Percentiles rank a stretch among this genome's conserved stretches.
These are phyloP conservation scores for Arrhamphus sclerolepis DNA, from an alignment of 2,797 vertebrate genomes.

Conservation along the genomic window DNA sequence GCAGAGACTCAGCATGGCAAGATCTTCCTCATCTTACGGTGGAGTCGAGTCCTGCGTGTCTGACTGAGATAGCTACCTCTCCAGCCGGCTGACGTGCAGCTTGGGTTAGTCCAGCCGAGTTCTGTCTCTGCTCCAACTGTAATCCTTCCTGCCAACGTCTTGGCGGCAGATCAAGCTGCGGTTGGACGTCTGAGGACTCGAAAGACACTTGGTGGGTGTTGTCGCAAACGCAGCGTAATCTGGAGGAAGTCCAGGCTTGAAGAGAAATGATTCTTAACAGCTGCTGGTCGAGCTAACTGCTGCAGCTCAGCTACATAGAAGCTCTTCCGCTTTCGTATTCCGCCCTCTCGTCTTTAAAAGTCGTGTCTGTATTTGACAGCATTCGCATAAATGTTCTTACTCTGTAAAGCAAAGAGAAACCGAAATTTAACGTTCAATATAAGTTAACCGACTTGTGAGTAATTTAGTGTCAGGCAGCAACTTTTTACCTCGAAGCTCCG, in stretches of 20 bases:
- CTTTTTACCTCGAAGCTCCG: conserved; percentile 29
- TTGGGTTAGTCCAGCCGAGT: conserved; percentile 8
- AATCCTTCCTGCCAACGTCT: conserved; percentile 24
- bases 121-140: conserved; percentile 24
- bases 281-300: conserved; percentile 41
- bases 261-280: background rate
- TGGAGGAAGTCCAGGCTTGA: conserved; percentile 46
- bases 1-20: conserved; percentile 20
- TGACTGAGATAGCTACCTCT: conserved; percentile 16
- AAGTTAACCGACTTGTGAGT: background rate
- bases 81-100: conserved; percentile 5
- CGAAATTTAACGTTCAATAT: background rate
- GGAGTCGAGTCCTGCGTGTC: background rate
- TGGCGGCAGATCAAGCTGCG: conserved; percentile 16
- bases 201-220: conserved; percentile 22
- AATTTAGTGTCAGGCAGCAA: background rate
- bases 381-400: background rate
- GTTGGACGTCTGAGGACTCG: conserved; percentile 22
- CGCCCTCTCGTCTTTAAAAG: conserved; percentile 10
- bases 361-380: background rate
- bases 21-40: conserved; percentile 21
- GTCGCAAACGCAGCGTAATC: conserved; percentile 48
- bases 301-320: conserved; percentile 43
- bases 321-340: conserved; percentile 72
- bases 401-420: accelerated